Evolutionary conservation across 2,797 vertebrate genomes (phyloP).

Genomic region (Cyclura pinguis): DNA sequence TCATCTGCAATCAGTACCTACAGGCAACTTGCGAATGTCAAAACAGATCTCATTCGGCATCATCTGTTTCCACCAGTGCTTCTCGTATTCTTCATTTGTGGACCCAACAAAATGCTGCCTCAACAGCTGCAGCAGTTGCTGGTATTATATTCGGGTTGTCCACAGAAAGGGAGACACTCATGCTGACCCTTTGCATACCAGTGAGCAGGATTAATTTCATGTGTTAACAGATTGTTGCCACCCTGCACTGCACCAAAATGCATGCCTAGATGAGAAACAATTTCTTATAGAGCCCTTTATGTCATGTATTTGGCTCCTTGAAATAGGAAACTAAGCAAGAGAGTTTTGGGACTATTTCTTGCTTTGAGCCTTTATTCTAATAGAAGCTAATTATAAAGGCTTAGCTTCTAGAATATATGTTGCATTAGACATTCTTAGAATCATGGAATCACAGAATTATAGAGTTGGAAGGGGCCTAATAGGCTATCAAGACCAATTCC

Average conservation of each 20-base stretch:
- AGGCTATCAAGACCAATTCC: no score
- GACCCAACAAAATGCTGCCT: background rate
- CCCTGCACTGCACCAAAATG: conserved; percentile 9
- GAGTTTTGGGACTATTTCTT: background rate
- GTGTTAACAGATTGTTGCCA: conserved; percentile 24
- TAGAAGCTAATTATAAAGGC: no score
- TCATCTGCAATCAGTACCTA: conserved; percentile 51
- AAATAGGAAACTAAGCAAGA: background rate
- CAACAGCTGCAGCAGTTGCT: conserved; percentile 13
- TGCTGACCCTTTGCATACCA: conserved; percentile 9
- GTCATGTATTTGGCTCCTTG: background rate
- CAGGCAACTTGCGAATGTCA: conserved; percentile 52
- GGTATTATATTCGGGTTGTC: conserved; percentile 2
- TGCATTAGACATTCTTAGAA: no score
- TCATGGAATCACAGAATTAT: no score
- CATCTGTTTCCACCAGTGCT: conserved; percentile 13
- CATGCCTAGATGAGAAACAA: background rate
- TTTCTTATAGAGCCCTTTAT: background rate
- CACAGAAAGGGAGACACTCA: conserved; percentile 15
- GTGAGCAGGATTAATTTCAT: background rate
- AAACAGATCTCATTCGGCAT: conserved; percentile 28
- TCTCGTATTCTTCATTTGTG: conserved; percentile 27
- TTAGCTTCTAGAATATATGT: no score
- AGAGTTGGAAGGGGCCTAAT: no score
- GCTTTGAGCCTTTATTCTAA: no score